These are phyloP conservation scores for Luperina testacea DNA, from an alignment of 2,888 invertebrate genomes.

Conservation along the genomic window DNA sequence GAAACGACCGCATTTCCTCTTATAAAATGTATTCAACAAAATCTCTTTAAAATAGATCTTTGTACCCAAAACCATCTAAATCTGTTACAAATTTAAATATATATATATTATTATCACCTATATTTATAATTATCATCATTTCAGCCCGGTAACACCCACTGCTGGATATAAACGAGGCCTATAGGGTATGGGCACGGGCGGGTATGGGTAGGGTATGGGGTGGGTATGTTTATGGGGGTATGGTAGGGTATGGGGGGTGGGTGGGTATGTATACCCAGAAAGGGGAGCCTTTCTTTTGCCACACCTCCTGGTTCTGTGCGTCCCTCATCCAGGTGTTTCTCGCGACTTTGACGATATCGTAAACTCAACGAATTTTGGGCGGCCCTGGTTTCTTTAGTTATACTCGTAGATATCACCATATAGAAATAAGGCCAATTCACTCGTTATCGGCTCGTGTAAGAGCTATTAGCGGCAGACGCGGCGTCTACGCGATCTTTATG, in stretches of 20 bases:
- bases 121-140: not conserved
- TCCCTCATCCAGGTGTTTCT: not conserved
- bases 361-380: not conserved
- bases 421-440: conserved; percentile 37
- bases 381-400: not conserved
- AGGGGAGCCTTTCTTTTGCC: too few species aligned
- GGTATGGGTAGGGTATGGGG: too few species aligned
- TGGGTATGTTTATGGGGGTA: too few species aligned
- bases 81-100: not conserved
- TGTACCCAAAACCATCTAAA: too few species aligned
- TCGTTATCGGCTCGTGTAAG: conserved; percentile 29
- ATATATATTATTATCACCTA: not conserved
- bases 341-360: not conserved
- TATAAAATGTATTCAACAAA: not conserved
- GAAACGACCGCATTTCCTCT: too few species aligned
- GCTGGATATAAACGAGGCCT: too few species aligned
- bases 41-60: not conserved
- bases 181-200: too few species aligned
- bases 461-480: conserved; percentile 44
- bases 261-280: too few species aligned
- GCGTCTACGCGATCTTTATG: conserved; percentile 39
- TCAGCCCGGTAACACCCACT: not conserved
- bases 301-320: not conserved
- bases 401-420: not conserved
- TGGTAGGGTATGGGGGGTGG: too few species aligned